These are phyloP conservation scores for Apis laboriosa DNA, from an alignment of 1,140 invertebrate genomes.

Conservation along the genomic window DNA sequence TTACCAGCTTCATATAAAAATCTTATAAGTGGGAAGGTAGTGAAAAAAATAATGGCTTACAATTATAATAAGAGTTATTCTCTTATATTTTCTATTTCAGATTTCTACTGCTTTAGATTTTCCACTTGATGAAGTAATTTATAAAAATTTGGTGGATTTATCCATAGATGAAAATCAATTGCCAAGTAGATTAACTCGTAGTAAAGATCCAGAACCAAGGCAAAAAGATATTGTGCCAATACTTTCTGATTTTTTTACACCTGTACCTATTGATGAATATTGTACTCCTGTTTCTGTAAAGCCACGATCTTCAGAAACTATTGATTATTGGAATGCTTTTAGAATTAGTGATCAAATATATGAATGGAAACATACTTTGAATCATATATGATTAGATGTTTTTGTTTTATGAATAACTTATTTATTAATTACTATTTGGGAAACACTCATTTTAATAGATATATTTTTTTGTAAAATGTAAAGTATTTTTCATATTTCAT, in stretches of 20 bases:
- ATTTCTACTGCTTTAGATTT: slow-evolving; percentile 72
- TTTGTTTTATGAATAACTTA: slow-evolving; percentile 14
- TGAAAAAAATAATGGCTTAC: not conserved
- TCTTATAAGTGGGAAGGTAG: slow-evolving; percentile 72
- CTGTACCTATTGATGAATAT: slow-evolving; percentile 65
- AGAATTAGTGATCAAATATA: slow-evolving; percentile 71
- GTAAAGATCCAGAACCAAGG: slow-evolving; percentile 71
- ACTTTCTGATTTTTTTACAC: slow-evolving; percentile 71
- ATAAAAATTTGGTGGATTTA: slow-evolving; percentile 73
- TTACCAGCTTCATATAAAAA: slow-evolving; percentile 65
- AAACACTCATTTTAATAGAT: slow-evolving; percentile 30
- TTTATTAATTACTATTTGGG: slow-evolving; percentile 29
- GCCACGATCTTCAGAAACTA: slow-evolving; percentile 50
- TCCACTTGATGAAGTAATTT: slow-evolving; percentile 70
- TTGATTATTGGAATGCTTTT: slow-evolving; percentile 67
- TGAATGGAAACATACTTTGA: slow-evolving; percentile 66
- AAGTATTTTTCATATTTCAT: slow-evolving; percentile 9
- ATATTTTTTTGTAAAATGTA: slow-evolving; percentile 28
- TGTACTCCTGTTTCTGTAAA: slow-evolving; percentile 54
- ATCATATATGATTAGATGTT: slow-evolving; percentile 42
- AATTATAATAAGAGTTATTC: not conserved
- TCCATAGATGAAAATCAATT: slow-evolving; percentile 71
- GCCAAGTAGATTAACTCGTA: slow-evolving; percentile 63
- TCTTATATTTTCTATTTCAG: slow-evolving; percentile 57
- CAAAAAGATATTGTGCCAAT: slow-evolving; percentile 68